phyloP scores from a whole-genome alignment of 2,113 vertebrate genomes.

The Calyptomena viridis region DNA sequence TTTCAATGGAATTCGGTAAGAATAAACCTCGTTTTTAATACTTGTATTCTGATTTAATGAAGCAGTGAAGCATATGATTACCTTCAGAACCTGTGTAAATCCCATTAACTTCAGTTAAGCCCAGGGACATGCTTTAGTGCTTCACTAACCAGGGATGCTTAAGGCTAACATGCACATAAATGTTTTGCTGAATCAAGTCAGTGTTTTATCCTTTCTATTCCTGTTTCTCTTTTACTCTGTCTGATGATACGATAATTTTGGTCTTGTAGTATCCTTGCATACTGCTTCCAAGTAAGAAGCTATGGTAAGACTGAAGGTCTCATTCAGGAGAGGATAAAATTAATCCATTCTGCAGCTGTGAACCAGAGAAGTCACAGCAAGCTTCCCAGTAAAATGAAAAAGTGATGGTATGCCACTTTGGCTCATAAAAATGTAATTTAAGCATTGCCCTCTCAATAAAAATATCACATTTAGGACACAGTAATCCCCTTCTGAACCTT shows the following conservation, averaged over 20 bases:
- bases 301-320: constrained; percentile 12
- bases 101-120: constrained; percentile 28
- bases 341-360: constrained; percentile 58
- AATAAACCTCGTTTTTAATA: background rate
- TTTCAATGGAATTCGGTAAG: constrained; percentile 15
- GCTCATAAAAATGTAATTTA: constrained; percentile 65
- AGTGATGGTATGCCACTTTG: constrained; percentile 43
- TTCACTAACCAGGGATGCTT: background rate
- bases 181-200: background rate
- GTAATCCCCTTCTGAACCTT: constrained; percentile 68
- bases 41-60: constrained; percentile 31
- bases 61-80: constrained; percentile 29
- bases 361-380: constrained; percentile 42
- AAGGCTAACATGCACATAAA: background rate
- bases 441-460: constrained; percentile 46
- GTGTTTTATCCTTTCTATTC: background rate
- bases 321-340: constrained; percentile 58
- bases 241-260: constrained; percentile 16
- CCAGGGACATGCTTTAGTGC: background rate
- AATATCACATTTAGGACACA: constrained; percentile 56
- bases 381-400: constrained; percentile 51
- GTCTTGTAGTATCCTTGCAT: background rate
- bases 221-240: background rate
- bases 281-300: constrained; percentile 37
- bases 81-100: constrained; percentile 43